Conservation (phyloP, 2,888 invertebrate genomes). For the Emmelina monodactyla region DNA sequence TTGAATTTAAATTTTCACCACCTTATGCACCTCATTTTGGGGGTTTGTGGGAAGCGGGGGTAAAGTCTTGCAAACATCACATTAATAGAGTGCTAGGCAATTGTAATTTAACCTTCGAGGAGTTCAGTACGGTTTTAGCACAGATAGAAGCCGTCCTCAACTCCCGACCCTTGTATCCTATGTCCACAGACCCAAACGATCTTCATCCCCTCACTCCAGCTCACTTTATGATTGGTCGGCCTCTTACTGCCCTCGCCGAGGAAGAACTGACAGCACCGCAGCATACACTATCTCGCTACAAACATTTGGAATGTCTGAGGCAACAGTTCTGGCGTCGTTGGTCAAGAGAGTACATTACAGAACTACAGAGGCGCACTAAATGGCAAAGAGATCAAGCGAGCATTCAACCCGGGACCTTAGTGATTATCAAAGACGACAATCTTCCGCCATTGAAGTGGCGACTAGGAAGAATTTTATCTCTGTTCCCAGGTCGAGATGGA, state of each 20-base stretch:
- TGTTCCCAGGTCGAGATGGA: conserved; percentile 9
- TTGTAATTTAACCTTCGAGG: conserved; percentile 12
- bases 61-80: conserved; percentile 6
- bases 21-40: conserved; percentile 6
- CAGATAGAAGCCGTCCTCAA: conserved; percentile 14
- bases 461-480: conserved; percentile 7
- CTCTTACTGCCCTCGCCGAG: no score
- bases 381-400: conserved; percentile 13
- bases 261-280: no score
- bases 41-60: conserved; percentile 3
- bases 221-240: conserved; percentile 13
- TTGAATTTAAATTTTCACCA: conserved; percentile 6
- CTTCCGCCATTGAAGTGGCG: conserved; percentile 9
- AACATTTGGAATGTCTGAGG: conserved; percentile 13
- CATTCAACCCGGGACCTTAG: conserved; percentile 12
- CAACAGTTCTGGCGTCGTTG: conserved; percentile 18
- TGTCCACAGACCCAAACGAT: conserved; percentile 11
- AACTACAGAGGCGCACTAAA: conserved; percentile 20
- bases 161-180: conserved; percentile 10
- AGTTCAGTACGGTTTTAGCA: conserved; percentile 10
- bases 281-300: no score
- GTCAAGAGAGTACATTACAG: conserved; percentile 15
- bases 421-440: conserved; percentile 13
- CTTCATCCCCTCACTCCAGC: conserved; percentile 12
- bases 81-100: conserved; percentile 11